phyloP scores from a whole-genome alignment of 37 sponge, comb jelly and placozoan genomes.

The Mnemiopsis leidyi region DNA sequence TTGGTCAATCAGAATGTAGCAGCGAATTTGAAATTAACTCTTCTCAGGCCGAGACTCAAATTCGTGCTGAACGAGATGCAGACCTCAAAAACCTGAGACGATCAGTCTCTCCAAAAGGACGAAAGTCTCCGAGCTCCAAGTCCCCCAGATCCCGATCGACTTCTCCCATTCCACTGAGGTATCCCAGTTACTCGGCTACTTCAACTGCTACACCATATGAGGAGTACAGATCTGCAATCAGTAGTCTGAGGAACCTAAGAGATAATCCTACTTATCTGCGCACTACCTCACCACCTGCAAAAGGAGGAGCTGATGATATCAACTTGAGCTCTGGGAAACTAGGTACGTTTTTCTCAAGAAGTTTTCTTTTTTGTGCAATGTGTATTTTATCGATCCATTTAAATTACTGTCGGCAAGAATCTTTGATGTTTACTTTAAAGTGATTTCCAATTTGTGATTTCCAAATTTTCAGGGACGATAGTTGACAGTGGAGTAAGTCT shows the following conservation, averaged over 20 bases:
- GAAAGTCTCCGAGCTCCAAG: slow-evolving; percentile 35
- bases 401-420: too few species aligned
- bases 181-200: neutral
- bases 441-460: too few species aligned
- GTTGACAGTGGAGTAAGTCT: slow-evolving; percentile 44
- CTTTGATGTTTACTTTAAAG: too few species aligned
- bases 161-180: slow-evolving; percentile 48
- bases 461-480: neutral
- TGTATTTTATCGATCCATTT: too few species aligned
- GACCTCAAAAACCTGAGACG: slow-evolving; percentile 24
- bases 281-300: slow-evolving; percentile 23
- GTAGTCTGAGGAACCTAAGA: slow-evolving; percentile 48
- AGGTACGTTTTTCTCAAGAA: too few species aligned
- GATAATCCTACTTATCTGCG: slow-evolving; percentile 52
- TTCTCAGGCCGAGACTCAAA: slow-evolving; percentile 24
- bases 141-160: slow-evolving; percentile 49
- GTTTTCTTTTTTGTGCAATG: too few species aligned
- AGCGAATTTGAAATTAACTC: too few species aligned
- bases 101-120: slow-evolving; percentile 39
- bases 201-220: slow-evolving; percentile 40
- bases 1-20: too few species aligned
- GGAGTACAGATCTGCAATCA: slow-evolving; percentile 61
- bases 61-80: slow-evolving; percentile 24
- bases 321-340: neutral
- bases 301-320: neutral